phyloP scores from a whole-genome alignment of 1,140 invertebrate species.

The Teleopsis dalmanni region DNA sequence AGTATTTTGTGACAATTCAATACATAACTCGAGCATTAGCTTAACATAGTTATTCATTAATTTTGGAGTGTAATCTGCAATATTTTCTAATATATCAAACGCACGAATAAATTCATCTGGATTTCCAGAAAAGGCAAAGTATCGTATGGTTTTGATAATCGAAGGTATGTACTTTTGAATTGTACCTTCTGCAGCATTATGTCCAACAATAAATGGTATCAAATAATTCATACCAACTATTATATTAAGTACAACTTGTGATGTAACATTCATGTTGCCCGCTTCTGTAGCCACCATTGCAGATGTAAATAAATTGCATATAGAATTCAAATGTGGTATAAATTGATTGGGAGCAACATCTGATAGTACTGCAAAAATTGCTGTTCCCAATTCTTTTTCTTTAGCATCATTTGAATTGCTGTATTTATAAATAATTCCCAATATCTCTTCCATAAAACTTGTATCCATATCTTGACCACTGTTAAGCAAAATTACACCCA shows the following conservation, averaged over 20 bases:
- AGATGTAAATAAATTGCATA: constrained; percentile 28
- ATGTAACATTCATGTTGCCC: constrained; percentile 26
- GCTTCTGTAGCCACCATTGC: constrained; percentile 24
- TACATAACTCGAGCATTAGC: constrained; percentile 57
- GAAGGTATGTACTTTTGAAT: constrained; percentile 58
- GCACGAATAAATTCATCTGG: constrained; percentile 53
- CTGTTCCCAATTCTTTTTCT: constrained; percentile 36
- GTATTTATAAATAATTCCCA: constrained; percentile 53
- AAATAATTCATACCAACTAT: constrained; percentile 27
- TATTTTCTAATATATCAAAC: constrained; percentile 65
- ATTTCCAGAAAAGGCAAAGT: constrained; percentile 50
- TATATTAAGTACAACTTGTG: constrained; percentile 31
- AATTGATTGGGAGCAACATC: constrained; percentile 41
- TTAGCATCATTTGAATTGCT: constrained; percentile 26
- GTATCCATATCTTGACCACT: constrained; percentile 51
- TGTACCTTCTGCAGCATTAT: constrained; percentile 42
- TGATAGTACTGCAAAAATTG: constrained; percentile 32
- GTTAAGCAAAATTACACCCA: constrained; percentile 63
- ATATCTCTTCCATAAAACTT: constrained; percentile 61
- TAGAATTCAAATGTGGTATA: constrained; percentile 30
- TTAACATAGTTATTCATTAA: constrained; percentile 60
- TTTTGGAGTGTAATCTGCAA: constrained; percentile 59
- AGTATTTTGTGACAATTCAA: constrained; percentile 53
- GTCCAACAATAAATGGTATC: constrained; percentile 31
- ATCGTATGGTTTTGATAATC: constrained; percentile 53